Evolutionary conservation across 2,888 invertebrate species (phyloP).

Genomic region (Leptopilina drosophilae): DNA sequence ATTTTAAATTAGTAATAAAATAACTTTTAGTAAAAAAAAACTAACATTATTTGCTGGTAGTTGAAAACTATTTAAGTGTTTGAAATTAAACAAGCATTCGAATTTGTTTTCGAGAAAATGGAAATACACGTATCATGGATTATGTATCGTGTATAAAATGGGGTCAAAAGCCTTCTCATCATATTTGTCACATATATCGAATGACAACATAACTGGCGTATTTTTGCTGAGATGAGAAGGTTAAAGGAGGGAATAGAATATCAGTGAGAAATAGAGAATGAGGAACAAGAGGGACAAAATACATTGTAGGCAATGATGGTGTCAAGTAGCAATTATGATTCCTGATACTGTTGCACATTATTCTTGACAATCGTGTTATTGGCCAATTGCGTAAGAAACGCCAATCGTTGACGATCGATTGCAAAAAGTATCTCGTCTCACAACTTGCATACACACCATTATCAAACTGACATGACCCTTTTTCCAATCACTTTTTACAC

Average conservation of each 20-base stretch:
- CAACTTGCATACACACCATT: too few relatives aligned
- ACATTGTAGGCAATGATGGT: conserved; percentile 12
- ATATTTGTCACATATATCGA: not conserved
- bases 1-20: too few relatives aligned
- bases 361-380: conserved; percentile 44
- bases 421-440: conserved; percentile 64
- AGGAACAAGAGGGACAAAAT: not conserved
- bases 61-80: too few relatives aligned
- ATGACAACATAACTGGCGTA: not conserved
- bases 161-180: not conserved
- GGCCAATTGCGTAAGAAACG: conserved; percentile 58
- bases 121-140: too few relatives aligned
- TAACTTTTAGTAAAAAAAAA: too few relatives aligned
- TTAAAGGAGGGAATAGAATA: conserved; percentile 27
- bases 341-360: conserved; percentile 23
- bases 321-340: conserved; percentile 36
- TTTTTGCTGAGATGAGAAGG: conserved; percentile 3
- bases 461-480: too few relatives aligned
- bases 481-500: too few relatives aligned
- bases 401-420: conserved; percentile 63
- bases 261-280: conserved; percentile 10
- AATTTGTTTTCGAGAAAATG: too few relatives aligned
- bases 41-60: too few relatives aligned
- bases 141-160: too few relatives aligned
- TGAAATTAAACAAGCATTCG: too few relatives aligned